Evolutionary conservation across 2,888 invertebrate species (phyloP).

Genomic region (Tupiocoris notatus): DNA sequence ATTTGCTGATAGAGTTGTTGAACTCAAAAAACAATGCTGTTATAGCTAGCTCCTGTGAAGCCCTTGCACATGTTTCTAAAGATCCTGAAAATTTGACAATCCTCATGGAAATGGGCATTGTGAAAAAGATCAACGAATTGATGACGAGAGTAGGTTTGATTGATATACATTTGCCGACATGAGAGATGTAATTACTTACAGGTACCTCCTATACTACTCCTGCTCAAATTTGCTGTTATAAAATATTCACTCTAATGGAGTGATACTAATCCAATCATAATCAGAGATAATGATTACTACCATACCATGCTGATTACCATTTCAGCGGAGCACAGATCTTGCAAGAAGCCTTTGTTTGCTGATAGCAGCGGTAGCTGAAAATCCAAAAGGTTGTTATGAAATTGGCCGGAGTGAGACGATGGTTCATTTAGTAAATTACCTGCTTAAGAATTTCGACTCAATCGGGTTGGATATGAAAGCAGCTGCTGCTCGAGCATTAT

Average conservation of each 20-base stretch:
- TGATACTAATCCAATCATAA: too few relatives aligned
- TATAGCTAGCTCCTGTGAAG: slow-evolving; percentile 39
- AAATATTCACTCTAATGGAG: too few relatives aligned
- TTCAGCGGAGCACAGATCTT: slow-evolving; percentile 24
- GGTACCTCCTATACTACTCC: too few relatives aligned
- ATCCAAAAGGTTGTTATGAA: slow-evolving; percentile 27
- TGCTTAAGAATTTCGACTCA: background rate
- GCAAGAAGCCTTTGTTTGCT: slow-evolving; percentile 23
- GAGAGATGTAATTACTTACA: too few relatives aligned
- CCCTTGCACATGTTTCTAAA: slow-evolving; percentile 31
- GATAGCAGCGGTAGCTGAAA: slow-evolving; percentile 38
- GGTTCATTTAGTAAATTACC: slow-evolving; percentile 26
- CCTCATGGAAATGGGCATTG: slow-evolving; percentile 37
- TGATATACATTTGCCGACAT: too few relatives aligned
- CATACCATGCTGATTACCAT: too few relatives aligned
- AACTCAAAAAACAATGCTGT: slow-evolving; percentile 26
- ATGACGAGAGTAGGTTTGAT: slow-evolving; percentile 35
- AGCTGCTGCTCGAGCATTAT: slow-evolving; percentile 32
- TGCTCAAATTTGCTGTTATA: too few relatives aligned
- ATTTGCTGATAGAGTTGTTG: slow-evolving; percentile 25
- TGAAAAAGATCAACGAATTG: slow-evolving; percentile 32
- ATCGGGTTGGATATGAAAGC: slow-evolving; percentile 5
- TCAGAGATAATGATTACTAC: too few relatives aligned
- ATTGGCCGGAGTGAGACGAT: slow-evolving; percentile 36
- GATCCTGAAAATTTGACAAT: slow-evolving; percentile 39